Evolutionary conservation across 64 coral and sea anemone species (phyloP).

Genomic region (Dendrophyllia cribrosa): DNA sequence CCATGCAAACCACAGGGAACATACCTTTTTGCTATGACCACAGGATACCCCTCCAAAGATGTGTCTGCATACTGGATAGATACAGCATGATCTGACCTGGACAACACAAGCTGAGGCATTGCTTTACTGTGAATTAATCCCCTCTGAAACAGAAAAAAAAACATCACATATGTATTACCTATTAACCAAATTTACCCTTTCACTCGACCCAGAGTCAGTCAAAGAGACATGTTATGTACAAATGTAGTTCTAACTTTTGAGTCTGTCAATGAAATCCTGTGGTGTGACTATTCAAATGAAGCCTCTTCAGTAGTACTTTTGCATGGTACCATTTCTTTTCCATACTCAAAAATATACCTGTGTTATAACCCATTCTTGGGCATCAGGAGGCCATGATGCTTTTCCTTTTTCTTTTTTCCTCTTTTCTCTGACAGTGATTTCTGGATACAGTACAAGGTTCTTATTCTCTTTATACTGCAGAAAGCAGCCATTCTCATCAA

Average conservation of each 20-base stretch:
- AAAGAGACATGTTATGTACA: too few species aligned
- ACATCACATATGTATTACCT: neutral
- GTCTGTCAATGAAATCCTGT: too few species aligned
- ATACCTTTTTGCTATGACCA: constrained; percentile 88
- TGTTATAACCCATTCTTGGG: constrained; percentile 92
- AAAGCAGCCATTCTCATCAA: constrained; percentile 76
- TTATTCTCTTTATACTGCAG: constrained; percentile 85
- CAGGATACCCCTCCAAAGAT: constrained; percentile 57
- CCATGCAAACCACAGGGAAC: neutral
- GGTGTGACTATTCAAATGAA: too few species aligned
- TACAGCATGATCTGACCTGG: constrained; percentile 58
- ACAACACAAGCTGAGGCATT: constrained; percentile 86
- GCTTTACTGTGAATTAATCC: constrained; percentile 88
- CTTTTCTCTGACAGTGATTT: constrained; percentile 80
- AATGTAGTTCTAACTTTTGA: too few species aligned
- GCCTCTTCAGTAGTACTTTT: too few species aligned
- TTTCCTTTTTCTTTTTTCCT: constrained; percentile 66
- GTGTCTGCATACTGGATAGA: constrained; percentile 59
- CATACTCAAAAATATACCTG: constrained; percentile 51
- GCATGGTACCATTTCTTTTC: too few species aligned
- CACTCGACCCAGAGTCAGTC: too few species aligned
- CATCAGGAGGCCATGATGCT: constrained; percentile 79
- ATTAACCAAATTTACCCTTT: neutral
- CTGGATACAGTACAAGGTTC: constrained; percentile 85
- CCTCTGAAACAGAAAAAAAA: constrained; percentile 57